Base-by-base conservation (phyloP, 2,113 vertebrate genomes). In the Symphodus melops region DNA sequence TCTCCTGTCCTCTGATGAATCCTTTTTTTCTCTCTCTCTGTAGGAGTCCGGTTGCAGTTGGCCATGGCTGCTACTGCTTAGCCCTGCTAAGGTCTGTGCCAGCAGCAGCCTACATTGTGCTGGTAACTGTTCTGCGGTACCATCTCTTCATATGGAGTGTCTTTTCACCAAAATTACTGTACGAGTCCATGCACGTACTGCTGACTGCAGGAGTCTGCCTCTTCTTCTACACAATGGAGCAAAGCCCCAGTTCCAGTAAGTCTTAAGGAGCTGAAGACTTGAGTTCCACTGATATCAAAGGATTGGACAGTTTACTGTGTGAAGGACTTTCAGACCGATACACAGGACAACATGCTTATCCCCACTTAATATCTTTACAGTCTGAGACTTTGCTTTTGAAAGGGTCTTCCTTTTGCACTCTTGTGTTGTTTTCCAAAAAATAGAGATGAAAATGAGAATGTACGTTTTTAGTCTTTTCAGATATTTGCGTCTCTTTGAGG, bases 141-240 rank as follows among this genome's bases (percentile, higher is more conserved):
- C 98, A 99, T 82, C 92, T 99, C 48, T 99, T 99, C 88, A 98
- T 99, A 84, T 99, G 98, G 98, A 99, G 97, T 0, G 98, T 99
- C 51, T 99, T 99, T 87, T 99, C 98, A 0, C 98, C 98, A 1
- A 99, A 99, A 79, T 93, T 99, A 0, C 96, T 99, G 3, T 99
- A 99, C 0, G 98, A 98, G 90, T 96, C 96, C n/a, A 89, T 95
- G 88, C 96, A 95, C 23, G 92, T 96, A 17, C 92, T 98, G 84
- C 89, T 98, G 79, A 96, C 96, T 0, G 92, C 96, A 0, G 81
- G 70, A 3, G n/a, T 96, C 68, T 98, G 97, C 60, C 62, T 95
- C 5, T 92, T 96, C 82, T 98, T 98, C 92, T 95, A 93, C 68
- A 93, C 93, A 9, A 94, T 96, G 93, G 95, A 97, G 85, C 96